Base-by-base conservation (phyloP, 2,888 invertebrate species). In the Blera fallax region DNA sequence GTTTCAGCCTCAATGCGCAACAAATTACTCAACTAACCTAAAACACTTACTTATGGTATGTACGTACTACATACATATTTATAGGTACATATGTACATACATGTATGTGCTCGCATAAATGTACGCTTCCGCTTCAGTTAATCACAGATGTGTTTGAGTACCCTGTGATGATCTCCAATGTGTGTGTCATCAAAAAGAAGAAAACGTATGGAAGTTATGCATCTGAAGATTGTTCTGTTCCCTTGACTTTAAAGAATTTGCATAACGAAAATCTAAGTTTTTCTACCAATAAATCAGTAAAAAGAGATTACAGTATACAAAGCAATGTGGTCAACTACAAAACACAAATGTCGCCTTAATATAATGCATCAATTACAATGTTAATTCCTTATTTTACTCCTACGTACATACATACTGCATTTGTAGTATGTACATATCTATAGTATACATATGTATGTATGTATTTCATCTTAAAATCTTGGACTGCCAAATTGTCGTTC, bases 71-170 rank as follows among this genome's bases (percentile, higher is more conserved):
- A n/a, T n/a, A n/a, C n/a, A n/a, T n/a, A n/a, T n/a, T n/a, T n/a
- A n/a, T n/a, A n/a, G n/a, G n/a, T n/a, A n/a, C n/a, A n/a, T n/a
- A n/a, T n/a, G n/a, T n/a, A n/a, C n/a, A n/a, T n/a, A n/a, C n/a
- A n/a, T n/a, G n/a, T n/a, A n/a, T n/a, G n/a, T n/a, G n/a, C n/a
- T n/a, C n/a, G n/a, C n/a, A n/a, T n/a, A n/a, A n/a, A n/a, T 48
- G 8, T 7, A 64, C 18, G 8, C 18, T 64, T 64, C 48, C 32
- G 32, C 21, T 21, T n/a, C 32, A n/a, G 10, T 32, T 64, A 32
- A 48, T 64, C 18, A 21, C 45, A 64, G 64, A 48, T 64, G 45
- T 48, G n/a, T 2, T 60, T 58, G n/a, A 40, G 24, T 24, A 24
- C 40, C 40, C 40, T 16, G 4, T 0, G 24, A 45, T 43, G 27